Conservation (phyloP, 2,888 invertebrate genomes). For the Callinectes sapidus region DNA sequence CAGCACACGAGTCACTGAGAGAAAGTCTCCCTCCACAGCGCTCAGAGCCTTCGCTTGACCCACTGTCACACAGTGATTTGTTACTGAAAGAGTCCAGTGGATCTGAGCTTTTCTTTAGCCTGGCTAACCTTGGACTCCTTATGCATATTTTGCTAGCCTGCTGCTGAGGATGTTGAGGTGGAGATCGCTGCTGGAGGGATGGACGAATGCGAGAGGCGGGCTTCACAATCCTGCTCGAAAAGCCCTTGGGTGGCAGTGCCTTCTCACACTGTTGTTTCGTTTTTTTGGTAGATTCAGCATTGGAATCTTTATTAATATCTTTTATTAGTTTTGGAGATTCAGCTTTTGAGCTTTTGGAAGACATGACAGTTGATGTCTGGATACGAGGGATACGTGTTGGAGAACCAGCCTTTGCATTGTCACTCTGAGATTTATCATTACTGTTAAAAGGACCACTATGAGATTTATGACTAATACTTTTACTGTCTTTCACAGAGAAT, state of each 20-base stretch:
- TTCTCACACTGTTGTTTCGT: conserved; percentile 58
- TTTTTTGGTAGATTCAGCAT: conserved; percentile 48
- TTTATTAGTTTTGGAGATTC: conserved; percentile 57
- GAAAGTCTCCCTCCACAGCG: conserved; percentile 67
- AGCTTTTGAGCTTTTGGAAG: conserved; percentile 63
- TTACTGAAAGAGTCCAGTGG: conserved; percentile 64
- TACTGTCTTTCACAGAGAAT: conserved; percentile 55
- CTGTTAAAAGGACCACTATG: conserved; percentile 25
- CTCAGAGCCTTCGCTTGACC: conserved; percentile 69
- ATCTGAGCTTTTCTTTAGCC: conserved; percentile 55
- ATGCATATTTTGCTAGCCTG: conserved; percentile 43
- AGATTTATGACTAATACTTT: conserved; percentile 38
- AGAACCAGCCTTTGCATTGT: conserved; percentile 57
- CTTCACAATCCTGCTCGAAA: conserved; percentile 56
- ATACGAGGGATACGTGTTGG: conserved; percentile 70
- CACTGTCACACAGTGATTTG: conserved; percentile 68
- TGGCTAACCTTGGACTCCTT: conserved; percentile 61
- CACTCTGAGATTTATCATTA: conserved; percentile 46
- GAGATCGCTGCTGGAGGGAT: conserved; percentile 51
- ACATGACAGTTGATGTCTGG: conserved; percentile 57
- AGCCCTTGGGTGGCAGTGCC: conserved; percentile 65
- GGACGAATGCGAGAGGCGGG: conserved; percentile 56
- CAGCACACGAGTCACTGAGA: conserved; percentile 71
- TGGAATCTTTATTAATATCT: conserved; percentile 50
- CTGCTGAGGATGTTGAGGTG: conserved; percentile 51